Conservation (phyloP, 2,113 vertebrate species). For the Laticauda colubrina region DNA sequence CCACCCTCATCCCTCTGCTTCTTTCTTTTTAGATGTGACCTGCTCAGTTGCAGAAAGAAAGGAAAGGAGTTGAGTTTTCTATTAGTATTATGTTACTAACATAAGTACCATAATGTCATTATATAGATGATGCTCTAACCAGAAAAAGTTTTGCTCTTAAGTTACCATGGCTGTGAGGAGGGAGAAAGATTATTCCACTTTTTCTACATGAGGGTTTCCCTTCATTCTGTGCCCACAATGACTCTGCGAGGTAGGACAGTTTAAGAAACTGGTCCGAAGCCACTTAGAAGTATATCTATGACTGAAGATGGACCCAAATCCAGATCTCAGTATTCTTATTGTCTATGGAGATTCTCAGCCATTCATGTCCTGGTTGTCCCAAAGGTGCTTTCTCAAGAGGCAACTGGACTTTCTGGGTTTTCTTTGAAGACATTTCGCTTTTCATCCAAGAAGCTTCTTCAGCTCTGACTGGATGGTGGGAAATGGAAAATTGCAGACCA, state of each 20-base stretch:
- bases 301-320: background rate
- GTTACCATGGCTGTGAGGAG: background rate
- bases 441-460: no score
- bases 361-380: no score
- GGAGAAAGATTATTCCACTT: background rate
- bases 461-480: no score
- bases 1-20: background rate
- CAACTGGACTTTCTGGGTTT: no score
- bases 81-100: background rate
- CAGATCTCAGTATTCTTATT: background rate
- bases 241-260: background rate
- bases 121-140: background rate
- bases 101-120: background rate
- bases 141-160: background rate
- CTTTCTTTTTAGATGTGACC: background rate
- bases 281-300: background rate
- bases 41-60: background rate
- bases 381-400: no score
- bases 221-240: background rate
- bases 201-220: background rate
- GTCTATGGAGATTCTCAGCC: no score
- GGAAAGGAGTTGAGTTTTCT: background rate
- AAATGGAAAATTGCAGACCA: no score
- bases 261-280: background rate
- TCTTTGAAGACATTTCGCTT: no score